Conservation (phyloP, 2,888 invertebrate genomes). For the Hofmannophila pseudospretella region DNA sequence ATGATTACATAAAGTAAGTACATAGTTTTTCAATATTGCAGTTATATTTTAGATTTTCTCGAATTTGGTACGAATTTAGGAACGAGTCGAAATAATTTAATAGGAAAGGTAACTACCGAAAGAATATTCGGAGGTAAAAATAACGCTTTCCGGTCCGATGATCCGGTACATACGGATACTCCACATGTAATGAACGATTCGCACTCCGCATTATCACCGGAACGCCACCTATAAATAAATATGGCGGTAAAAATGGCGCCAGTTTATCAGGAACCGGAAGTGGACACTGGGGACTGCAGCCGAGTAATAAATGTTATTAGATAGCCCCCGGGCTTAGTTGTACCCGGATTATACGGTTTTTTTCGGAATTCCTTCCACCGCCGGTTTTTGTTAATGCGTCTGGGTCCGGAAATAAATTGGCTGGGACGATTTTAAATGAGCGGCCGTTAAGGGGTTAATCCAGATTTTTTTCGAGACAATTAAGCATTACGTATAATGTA, state of each 20-base stretch:
- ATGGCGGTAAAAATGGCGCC: conserved; percentile 75
- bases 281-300: conserved; percentile 72
- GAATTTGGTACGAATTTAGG: too few relatives aligned
- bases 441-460: conserved; percentile 20
- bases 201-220: conserved; percentile 61
- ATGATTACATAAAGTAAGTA: too few relatives aligned
- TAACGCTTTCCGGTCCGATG: neutral
- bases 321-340: conserved; percentile 75
- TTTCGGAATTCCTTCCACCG: conserved; percentile 59
- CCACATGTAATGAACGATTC: conserved; percentile 48
- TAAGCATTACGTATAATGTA: conserved; percentile 3
- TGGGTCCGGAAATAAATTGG: conserved; percentile 69
- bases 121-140: neutral
- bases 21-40: too few relatives aligned
- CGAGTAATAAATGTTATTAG: conserved; percentile 77
- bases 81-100: too few relatives aligned
- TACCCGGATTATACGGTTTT: conserved; percentile 53
- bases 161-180: neutral
- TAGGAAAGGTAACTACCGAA: too few relatives aligned
- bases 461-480: conserved; percentile 7
- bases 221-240: conserved; percentile 75
- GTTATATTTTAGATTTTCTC: too few relatives aligned
- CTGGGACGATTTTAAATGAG: conserved; percentile 50
- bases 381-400: conserved; percentile 74
- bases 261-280: conserved; percentile 75